phyloP scores from a whole-genome alignment of 2,888 invertebrate genomes.

The Tortricodes alternella region DNA sequence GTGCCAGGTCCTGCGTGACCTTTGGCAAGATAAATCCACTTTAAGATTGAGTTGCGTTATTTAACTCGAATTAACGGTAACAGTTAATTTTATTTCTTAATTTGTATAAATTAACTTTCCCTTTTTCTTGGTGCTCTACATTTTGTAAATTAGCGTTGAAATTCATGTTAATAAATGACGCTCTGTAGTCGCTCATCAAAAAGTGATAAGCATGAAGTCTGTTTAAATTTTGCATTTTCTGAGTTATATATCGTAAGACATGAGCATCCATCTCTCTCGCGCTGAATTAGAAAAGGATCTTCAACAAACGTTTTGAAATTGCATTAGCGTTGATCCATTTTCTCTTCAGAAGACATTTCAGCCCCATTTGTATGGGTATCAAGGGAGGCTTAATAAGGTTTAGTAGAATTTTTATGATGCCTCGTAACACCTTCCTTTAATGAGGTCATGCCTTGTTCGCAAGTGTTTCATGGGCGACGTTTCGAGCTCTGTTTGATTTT shows the following conservation, averaged over 20 bases:
- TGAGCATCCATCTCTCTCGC: too few relatives aligned
- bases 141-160: slow-evolving; percentile 53
- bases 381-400: slow-evolving; percentile 48
- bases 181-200: slow-evolving; percentile 67
- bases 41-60: slow-evolving; percentile 3
- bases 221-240: too few relatives aligned
- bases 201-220: slow-evolving; percentile 61
- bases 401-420: slow-evolving; percentile 50
- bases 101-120: slow-evolving; percentile 25
- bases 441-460: slow-evolving; percentile 51
- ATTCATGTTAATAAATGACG: slow-evolving; percentile 8
- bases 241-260: too few relatives aligned
- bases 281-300: too few relatives aligned
- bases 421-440: slow-evolving; percentile 48
- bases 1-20: slow-evolving; percentile 1
- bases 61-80: neutral
- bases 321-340: too few relatives aligned
- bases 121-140: slow-evolving; percentile 35
- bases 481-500: slow-evolving; percentile 33
- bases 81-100: slow-evolving; percentile 11
- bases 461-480: slow-evolving; percentile 37
- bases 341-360: slow-evolving; percentile 24
- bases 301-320: too few relatives aligned
- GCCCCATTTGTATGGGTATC: slow-evolving; percentile 50
- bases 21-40: slow-evolving; percentile 5